A percentile compares a stretch with the other conserved stretches of the same genome.
Evolutionary conservation across 2,797 vertebrate genomes (phyloP).

Genomic region (Diglossa cyanea): DNA sequence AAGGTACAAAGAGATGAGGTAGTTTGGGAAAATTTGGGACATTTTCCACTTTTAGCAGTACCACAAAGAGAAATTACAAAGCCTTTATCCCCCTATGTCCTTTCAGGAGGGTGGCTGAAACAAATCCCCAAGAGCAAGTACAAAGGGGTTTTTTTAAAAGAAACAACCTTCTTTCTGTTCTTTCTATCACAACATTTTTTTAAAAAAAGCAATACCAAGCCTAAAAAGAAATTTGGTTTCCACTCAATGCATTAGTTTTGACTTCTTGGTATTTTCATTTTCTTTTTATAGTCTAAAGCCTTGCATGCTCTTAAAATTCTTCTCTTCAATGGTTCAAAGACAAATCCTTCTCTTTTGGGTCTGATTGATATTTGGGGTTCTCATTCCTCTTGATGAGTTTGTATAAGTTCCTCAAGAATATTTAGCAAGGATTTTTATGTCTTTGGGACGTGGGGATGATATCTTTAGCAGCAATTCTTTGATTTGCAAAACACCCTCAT

Average conservation of each 20-base stretch:
- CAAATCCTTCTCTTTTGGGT: not conserved
- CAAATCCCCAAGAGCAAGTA: not conserved
- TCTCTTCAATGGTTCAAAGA: not conserved
- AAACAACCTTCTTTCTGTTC: not conserved
- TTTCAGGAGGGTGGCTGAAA: not conserved
- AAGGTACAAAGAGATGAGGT: not conserved
- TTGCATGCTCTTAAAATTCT: not conserved
- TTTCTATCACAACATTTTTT: fast-evolving
- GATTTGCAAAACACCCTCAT: not conserved
- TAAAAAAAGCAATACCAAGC: fast-evolving
- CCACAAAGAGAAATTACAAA: not conserved
- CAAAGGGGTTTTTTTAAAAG: not conserved
- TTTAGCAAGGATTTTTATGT: not conserved
- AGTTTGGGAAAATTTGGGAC: not conserved
- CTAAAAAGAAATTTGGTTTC: not conserved
- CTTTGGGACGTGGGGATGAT: not conserved
- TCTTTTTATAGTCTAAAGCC: not conserved
- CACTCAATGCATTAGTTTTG: not conserved
- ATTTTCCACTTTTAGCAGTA: not conserved
- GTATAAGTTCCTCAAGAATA: not conserved
- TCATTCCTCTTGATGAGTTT: not conserved
- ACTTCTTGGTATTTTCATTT: not conserved
- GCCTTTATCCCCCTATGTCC: not conserved
- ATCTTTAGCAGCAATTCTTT: not conserved
- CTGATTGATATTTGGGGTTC: not conserved